Base-by-base conservation (phyloP, 35 echinoderm and acorn worm genomes). In the Lytechinus variegatus region DNA sequence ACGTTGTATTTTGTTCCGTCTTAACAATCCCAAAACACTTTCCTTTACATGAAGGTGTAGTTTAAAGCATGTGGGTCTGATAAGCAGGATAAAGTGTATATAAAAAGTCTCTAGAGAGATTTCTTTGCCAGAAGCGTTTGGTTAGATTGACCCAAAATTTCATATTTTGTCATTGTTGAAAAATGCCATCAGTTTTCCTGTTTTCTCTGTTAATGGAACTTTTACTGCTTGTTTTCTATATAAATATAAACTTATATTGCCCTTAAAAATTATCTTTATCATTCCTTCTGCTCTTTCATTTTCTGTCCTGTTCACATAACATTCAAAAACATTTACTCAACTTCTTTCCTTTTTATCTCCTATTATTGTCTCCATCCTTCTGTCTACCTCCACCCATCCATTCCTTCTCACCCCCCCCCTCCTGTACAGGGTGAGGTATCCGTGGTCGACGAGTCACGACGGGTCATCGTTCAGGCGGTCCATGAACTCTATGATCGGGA, bases 401-500 rank as follows among this genome's bases (percentile, higher is more conserved):
- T 27, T 88, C 10, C n/a, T 10, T 90, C 29, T 52, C n/a, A 52
- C 9, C 16, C 9, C 9, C 14, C 52, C n/a, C 7, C 27, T 28
- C 13, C 3, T 52, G 1, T 54, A 33, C 95, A 98, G 98, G 98
- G 96, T 52, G 96, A 97, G 90, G 27, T 98, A 61, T 97, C 98
- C 24, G 86, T 98, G 54, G 91, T 87, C 5, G 96, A 88, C n/a
- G 94, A 98, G 53, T 33, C 96, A 92, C 95, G 91, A 14, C 54
- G 98, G 79, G 95, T 98, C 86, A 96, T 98, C 66, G 94, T 98
- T 12, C 98, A 98, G 53, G 96, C 96, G 54, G 98, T 98, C 28
- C 97, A 98, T 94, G 98, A 98, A 95, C 92, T 98, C 21, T 98
- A 96, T 61, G 98, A 98, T 92, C 98, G 96, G 27, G 95, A 97